phyloP scores from a whole-genome alignment of 2,113 vertebrate species.

The Amphilophus citrinellus region DNA sequence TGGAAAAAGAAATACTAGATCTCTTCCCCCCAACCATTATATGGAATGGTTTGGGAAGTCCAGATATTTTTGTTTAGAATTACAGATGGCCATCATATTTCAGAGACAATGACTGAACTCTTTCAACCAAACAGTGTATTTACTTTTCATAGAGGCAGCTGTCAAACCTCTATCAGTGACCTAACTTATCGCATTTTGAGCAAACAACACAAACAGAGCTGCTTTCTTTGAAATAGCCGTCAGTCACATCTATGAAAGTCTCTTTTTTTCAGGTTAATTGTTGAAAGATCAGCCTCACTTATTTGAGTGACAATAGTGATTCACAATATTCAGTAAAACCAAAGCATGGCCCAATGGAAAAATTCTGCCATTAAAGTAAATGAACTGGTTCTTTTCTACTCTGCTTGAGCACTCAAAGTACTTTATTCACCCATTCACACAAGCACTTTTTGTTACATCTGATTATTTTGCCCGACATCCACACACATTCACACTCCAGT shows the following conservation, averaged over 20 bases:
- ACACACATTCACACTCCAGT: too few relatives aligned
- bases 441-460: too few relatives aligned
- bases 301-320: neutral
- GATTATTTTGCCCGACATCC: too few relatives aligned
- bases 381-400: too few relatives aligned
- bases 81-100: neutral
- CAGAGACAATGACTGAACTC: neutral
- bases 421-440: too few relatives aligned
- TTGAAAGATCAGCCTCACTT: neutral
- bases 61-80: constrained; percentile 35
- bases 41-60: constrained; percentile 28
- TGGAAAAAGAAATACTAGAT: constrained; percentile 81
- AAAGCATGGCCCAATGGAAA: neutral
- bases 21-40: constrained; percentile 5
- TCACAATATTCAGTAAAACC: neutral
- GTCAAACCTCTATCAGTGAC: neutral
- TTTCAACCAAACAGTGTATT: neutral
- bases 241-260: neutral
- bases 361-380: neutral
- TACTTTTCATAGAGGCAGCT: neutral
- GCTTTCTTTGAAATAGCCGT: neutral
- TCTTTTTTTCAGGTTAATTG: neutral
- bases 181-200: constrained; percentile 9
- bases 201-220: neutral
- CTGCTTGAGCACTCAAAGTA: too few relatives aligned